phyloP scores from a whole-genome alignment of 2,113 vertebrate genomes.

The Cololabis saira region DNA sequence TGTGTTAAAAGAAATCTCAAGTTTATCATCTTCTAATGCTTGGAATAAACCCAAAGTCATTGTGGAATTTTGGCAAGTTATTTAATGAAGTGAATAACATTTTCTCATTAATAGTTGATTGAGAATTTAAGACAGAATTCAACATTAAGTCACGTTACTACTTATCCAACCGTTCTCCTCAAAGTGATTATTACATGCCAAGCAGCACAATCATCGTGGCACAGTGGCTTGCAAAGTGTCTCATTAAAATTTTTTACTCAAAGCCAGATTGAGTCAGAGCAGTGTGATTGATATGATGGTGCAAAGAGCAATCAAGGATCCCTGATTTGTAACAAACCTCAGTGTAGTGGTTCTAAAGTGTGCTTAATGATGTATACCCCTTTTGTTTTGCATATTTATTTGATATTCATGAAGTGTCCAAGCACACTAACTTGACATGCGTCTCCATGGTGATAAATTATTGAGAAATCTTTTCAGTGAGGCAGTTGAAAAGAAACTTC shows the following conservation, averaged over 20 bases:
- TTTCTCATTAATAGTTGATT: slow-evolving; percentile 68
- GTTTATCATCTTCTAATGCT: slow-evolving; percentile 62
- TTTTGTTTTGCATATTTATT: slow-evolving; percentile 83
- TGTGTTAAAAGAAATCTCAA: slow-evolving; percentile 21
- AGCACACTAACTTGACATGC: slow-evolving; percentile 77
- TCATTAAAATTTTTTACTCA: slow-evolving; percentile 50
- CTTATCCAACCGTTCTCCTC: slow-evolving; percentile 15
- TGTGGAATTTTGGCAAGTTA: slow-evolving; percentile 45
- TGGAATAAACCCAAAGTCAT: slow-evolving; percentile 59
- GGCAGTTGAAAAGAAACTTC: slow-evolving; percentile 79
- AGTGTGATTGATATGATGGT: slow-evolving; percentile 47
- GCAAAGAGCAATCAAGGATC: slow-evolving; percentile 53
- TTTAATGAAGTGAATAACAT: slow-evolving; percentile 68
- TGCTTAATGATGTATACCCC: slow-evolving; percentile 75
- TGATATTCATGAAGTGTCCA: slow-evolving; percentile 83
- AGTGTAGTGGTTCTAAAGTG: slow-evolving; percentile 60
- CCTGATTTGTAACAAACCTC: slow-evolving; percentile 41
- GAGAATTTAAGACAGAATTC: slow-evolving; percentile 60
- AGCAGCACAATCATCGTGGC: slow-evolving; percentile 32
- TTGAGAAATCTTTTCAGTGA: slow-evolving; percentile 78
- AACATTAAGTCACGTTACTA: slow-evolving; percentile 19
- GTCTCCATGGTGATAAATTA: slow-evolving; percentile 83
- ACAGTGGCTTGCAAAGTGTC: slow-evolving; percentile 32
- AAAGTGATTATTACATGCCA: slow-evolving; percentile 52
- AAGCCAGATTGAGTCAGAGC: slow-evolving; percentile 51